These are phyloP conservation scores for Promerops cafer DNA, from an alignment of 2,113 vertebrate species.

Conservation along the genomic window DNA sequence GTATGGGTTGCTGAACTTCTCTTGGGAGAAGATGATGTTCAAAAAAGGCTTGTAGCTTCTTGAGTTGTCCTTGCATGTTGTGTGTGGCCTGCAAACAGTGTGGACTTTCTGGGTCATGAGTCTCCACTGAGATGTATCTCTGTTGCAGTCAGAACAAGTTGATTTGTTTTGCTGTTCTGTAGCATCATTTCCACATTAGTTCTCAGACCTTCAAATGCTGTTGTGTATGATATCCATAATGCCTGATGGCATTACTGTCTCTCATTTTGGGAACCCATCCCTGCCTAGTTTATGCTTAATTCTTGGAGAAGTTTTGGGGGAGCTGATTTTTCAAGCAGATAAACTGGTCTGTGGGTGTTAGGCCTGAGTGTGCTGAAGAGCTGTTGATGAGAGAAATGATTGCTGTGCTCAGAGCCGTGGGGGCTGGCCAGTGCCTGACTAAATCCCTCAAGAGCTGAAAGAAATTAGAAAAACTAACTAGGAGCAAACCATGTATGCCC, in stretches of 20 bases:
- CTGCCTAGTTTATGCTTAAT: neutral
- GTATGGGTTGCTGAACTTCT: neutral
- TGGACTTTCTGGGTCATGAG: neutral
- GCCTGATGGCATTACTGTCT: neutral
- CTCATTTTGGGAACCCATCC: neutral
- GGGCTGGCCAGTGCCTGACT: neutral
- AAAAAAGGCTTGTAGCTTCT: neutral
- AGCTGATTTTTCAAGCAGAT: neutral
- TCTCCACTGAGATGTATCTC: neutral
- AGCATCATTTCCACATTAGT: neutral
- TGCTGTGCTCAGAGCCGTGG: neutral
- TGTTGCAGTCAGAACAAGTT: neutral
- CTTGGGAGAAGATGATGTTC: neutral
- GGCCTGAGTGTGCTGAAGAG: neutral
- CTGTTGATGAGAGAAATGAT: fast-evolving
- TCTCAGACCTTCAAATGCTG: neutral
- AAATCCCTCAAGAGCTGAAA: neutral
- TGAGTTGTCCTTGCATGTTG: neutral
- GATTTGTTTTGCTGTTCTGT: neutral
- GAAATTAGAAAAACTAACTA: neutral
- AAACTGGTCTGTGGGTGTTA: neutral
- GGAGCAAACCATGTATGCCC: neutral
- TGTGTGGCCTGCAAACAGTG: neutral
- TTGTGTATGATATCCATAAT: neutral
- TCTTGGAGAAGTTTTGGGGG: neutral